Conservation (phyloP, 2,113 vertebrate species). For the Uropsilus gracilis region DNA sequence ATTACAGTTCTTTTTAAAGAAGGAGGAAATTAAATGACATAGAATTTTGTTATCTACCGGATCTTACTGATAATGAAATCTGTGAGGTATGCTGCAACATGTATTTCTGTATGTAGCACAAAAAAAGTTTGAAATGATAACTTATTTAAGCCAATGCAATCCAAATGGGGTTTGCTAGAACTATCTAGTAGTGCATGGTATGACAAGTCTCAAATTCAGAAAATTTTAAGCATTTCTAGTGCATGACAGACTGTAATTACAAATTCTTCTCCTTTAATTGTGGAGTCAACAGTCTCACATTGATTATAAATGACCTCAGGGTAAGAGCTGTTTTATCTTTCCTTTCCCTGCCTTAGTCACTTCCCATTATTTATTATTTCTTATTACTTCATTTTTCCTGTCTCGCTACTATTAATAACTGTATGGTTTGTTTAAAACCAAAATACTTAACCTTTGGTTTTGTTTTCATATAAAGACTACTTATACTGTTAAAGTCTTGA, state of each 20-base stretch:
- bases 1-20: not conserved
- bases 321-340: not conserved
- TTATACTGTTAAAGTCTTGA: not conserved
- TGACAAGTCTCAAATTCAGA: not conserved
- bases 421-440: not conserved
- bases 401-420: constrained; percentile 59
- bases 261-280: constrained; percentile 22
- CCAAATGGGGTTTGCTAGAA: not conserved
- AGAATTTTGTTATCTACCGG: not conserved
- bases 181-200: not conserved
- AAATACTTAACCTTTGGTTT: constrained; percentile 5
- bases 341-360: constrained; percentile 24
- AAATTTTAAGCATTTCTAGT: constrained; percentile 3
- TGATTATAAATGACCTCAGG: not conserved
- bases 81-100: not conserved
- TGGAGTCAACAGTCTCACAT: not conserved
- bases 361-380: constrained; percentile 58
- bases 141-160: not conserved
- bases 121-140: not conserved
- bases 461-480: not conserved
- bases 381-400: constrained; percentile 63
- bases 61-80: not conserved
- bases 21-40: not conserved
- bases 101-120: not conserved
- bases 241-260: not conserved